Evolutionary conservation across 2,113 vertebrate genomes (phyloP).

Genomic region (Callionymus lyra): DNA sequence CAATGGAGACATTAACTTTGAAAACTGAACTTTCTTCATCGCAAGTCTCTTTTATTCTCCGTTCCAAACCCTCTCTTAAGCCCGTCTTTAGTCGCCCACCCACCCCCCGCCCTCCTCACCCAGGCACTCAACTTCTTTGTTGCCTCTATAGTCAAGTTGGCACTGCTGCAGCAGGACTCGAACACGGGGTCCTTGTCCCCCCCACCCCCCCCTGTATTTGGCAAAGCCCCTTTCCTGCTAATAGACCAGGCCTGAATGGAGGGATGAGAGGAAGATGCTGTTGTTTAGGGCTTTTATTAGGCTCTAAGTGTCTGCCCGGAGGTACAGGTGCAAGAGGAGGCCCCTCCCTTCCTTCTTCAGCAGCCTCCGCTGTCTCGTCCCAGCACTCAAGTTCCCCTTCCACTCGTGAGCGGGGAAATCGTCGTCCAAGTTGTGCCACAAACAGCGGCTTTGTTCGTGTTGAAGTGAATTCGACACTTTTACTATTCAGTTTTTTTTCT

Average conservation of each 20-base stretch:
- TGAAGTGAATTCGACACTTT: too few relatives aligned
- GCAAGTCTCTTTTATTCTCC: conserved; percentile 27
- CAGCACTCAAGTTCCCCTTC: conserved; percentile 16
- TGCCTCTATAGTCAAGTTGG: conserved; percentile 63
- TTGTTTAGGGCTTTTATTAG: conserved; percentile 44
- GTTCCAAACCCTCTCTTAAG: conserved; percentile 9
- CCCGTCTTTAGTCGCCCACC: conserved; percentile 12
- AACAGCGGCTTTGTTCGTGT: conserved; percentile 28
- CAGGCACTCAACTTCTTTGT: conserved; percentile 59
- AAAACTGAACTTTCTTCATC: conserved; percentile 58
- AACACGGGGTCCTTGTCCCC: conserved; percentile 51
- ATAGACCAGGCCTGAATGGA: conserved; percentile 53
- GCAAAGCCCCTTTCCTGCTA: conserved; percentile 70
- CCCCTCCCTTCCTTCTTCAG: conserved; percentile 25
- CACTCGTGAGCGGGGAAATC: too few relatives aligned
- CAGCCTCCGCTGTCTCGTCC: conserved; percentile 10
- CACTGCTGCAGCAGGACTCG: conserved; percentile 53
- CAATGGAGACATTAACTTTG: conserved; percentile 63
- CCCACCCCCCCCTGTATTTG: conserved; percentile 36
- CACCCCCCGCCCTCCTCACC: conserved; percentile 27
- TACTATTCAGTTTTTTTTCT: too few relatives aligned
- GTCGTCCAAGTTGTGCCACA: conserved; percentile 5
- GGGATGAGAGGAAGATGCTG: conserved; percentile 47
- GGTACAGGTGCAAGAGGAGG: conserved; percentile 63
- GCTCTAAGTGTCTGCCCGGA: conserved; percentile 42